phyloP scores from a whole-genome alignment of 2,888 invertebrate genomes.

The Esperia sulphurella region DNA sequence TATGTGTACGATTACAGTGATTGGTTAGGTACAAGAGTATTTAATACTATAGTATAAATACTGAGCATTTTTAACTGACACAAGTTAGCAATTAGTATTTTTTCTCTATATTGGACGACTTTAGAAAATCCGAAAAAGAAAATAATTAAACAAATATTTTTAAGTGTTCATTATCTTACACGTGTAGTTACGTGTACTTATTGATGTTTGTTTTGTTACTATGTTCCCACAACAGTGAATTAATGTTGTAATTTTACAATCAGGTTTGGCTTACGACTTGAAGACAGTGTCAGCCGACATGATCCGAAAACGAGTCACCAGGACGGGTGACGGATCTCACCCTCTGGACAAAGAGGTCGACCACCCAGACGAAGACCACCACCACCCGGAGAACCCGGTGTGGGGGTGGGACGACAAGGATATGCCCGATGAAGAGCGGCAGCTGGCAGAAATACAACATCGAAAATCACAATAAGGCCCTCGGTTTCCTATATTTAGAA shows the following conservation, averaged over 20 bases:
- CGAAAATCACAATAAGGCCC: conserved; percentile 42
- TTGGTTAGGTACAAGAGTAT: too few species aligned
- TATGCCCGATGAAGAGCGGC: conserved; percentile 84
- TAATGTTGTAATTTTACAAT: neutral
- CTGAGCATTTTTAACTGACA: too few species aligned
- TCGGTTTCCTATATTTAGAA: neutral
- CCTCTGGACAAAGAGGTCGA: conserved; percentile 39
- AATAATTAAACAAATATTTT: too few species aligned
- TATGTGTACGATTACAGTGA: too few species aligned
- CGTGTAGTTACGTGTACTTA: too few species aligned
- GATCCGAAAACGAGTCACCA: conserved; percentile 82
- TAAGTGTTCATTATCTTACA: too few species aligned
- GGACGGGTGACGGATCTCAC: conserved; percentile 87
- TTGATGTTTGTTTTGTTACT: too few species aligned
- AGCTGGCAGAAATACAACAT: conserved; percentile 66
- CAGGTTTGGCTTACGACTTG: conserved; percentile 91
- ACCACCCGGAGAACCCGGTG: conserved; percentile 75
- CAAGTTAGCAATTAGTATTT: too few species aligned
- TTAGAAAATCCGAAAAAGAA: too few species aligned
- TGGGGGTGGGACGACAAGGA: conserved; percentile 94
- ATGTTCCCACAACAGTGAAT: neutral
- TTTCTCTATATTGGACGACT: too few species aligned
- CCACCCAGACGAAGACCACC: conserved; percentile 53
- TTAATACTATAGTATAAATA: too few species aligned
- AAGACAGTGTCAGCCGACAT: conserved; percentile 87